phyloP scores from a whole-genome alignment of 1,140 invertebrate genomes.

The Epicauta chinensis region DNA sequence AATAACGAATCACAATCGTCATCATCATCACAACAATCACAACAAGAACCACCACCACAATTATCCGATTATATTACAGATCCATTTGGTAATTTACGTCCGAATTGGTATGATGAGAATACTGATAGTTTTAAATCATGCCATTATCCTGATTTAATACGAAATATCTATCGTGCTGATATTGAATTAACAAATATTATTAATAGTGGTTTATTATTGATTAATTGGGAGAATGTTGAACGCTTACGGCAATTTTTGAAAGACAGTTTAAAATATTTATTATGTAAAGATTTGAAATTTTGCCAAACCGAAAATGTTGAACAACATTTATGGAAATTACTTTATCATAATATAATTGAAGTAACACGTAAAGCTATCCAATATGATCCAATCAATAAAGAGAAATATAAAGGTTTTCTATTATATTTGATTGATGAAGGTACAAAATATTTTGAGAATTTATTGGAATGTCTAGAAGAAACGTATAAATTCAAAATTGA shows the following conservation, averaged over 20 bases:
- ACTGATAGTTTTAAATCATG: constrained; percentile 48
- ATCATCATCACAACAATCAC: background rate
- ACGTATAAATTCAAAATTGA: constrained; percentile 69
- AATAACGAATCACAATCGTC: constrained; percentile 18
- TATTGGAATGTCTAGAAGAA: constrained; percentile 66
- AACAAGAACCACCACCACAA: constrained; percentile 22
- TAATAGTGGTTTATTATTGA: constrained; percentile 42
- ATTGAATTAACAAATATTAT: constrained; percentile 50
- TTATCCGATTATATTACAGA: constrained; percentile 40
- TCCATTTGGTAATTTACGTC: constrained; percentile 45
- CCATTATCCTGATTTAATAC: constrained; percentile 47
- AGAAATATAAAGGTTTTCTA: constrained; percentile 59
- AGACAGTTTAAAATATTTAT: constrained; percentile 63
- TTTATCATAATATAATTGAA: constrained; percentile 89
- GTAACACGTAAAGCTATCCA: constrained; percentile 57
- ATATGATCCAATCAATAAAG: constrained; percentile 47
- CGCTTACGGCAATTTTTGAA: constrained; percentile 55
- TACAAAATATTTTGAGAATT: constrained; percentile 67
- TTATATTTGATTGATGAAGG: constrained; percentile 75
- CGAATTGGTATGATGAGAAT: constrained; percentile 51
- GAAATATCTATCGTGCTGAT: constrained; percentile 52
- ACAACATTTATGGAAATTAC: constrained; percentile 85
- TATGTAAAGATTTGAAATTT: constrained; percentile 79
- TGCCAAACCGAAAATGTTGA: constrained; percentile 85
- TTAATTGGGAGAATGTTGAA: constrained; percentile 48